Evolutionary conservation across 2,888 invertebrate genomes (phyloP).

Genomic region (Leptinotarsa tumamoca): DNA sequence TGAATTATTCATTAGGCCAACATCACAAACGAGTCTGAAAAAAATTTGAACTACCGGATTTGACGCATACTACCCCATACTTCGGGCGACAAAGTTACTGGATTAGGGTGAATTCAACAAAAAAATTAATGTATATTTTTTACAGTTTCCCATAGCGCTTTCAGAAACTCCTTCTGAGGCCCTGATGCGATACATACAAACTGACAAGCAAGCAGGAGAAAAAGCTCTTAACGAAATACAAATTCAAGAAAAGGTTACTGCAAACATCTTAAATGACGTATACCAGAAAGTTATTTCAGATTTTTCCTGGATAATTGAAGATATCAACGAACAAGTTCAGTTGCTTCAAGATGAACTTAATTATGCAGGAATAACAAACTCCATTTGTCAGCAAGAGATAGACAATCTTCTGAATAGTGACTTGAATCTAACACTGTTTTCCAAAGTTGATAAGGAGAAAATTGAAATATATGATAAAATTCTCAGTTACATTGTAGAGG

Average conservation of each 20-base stretch:
- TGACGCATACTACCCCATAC: no score
- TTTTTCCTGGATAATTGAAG: not conserved
- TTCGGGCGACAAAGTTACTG: no score
- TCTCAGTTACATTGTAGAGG: not conserved
- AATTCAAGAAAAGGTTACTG: not conserved
- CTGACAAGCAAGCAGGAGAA: not conserved
- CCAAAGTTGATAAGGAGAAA: not conserved
- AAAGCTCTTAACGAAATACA: not conserved
- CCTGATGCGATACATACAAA: not conserved
- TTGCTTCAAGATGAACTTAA: not conserved
- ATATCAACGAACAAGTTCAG: not conserved
- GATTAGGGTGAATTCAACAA: no score
- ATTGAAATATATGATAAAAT: not conserved
- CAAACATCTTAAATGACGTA: not conserved
- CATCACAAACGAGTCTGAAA: no score
- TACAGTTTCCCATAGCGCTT: not conserved
- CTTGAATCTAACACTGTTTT: not conserved
- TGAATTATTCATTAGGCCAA: no score
- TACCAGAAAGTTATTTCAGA: not conserved
- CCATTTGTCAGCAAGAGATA: not conserved
- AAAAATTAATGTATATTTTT: not conserved
- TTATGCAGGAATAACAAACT: not conserved
- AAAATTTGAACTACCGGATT: no score
- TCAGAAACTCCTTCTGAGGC: not conserved
- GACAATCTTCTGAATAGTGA: not conserved